Evolutionary conservation across 2,797 vertebrate species (phyloP), one percentile per base, ranked within the genome.

Genomic region (Todus mexicanus): DNA sequence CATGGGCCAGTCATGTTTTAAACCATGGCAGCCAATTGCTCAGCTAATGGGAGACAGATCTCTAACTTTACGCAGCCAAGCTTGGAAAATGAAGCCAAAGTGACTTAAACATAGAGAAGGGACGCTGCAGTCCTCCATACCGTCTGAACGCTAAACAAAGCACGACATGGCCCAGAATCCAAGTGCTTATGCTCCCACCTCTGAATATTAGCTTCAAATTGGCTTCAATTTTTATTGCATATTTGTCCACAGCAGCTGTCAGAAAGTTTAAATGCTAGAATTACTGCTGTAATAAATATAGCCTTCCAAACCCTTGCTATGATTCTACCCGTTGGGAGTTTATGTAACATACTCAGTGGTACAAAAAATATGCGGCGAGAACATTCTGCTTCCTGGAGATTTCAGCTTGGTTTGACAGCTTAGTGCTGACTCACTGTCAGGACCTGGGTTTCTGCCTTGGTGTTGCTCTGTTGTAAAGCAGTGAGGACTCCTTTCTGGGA

Each of bases 161-260:
- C 42, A 23, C 14, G 12, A 13, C 19, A 7, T 17, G 68, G 78
- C 71, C 33, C 86, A 64, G 66, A 87, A 87, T 51, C 21, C 78
- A 63, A 77, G 53, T 31, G 40, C 76, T 72, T n/a, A 22, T 1
- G 5, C 54, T 89, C 61, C 71, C 38, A 84, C 73, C 71, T 92
- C 84, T 64, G 45, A 82, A 93, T 78, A 86, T 73, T 53, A 82
- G 78, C 82, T 90, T 86, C 64, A 83, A 90, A 61, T 93, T 87
- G 87, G 75, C 74, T 87, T 90, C 60, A 63, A 47, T 89, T 95
- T 89, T 71, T 92, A 26, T 9, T 59, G 59, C 48, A 27, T 89
- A 74, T 90, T 96, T 96, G 87, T 93, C 63, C 40, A 42, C 56
- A 94, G 93, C 95, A 96, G 94, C 96, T 95, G 91, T 96, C 95